A percentile compares a stretch with the other conserved stretches of the same genome.
These are phyloP conservation scores for Melopsittacus undulatus DNA, from an alignment of 2,797 vertebrate species.

Conservation along the genomic window DNA sequence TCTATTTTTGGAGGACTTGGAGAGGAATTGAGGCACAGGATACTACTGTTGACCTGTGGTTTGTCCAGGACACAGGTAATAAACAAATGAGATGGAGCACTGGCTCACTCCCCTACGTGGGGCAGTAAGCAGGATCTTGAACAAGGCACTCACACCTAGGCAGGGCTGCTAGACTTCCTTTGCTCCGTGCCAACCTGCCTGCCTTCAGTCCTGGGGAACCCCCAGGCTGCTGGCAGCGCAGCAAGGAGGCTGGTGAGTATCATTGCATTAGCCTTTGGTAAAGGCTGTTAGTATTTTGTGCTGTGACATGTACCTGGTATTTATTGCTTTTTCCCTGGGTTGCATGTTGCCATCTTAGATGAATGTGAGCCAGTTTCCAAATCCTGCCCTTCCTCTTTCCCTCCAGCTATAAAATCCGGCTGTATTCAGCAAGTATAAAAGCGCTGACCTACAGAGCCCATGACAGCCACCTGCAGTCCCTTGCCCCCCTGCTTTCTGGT, in stretches of 20 bases:
- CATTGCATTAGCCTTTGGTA: background rate
- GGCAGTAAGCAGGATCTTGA: background rate
- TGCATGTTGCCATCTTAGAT: background rate
- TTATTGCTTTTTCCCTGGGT: background rate
- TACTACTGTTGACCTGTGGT: background rate
- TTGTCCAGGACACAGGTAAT: background rate
- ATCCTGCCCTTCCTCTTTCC: background rate
- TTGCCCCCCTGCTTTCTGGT: background rate
- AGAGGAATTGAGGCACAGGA: background rate
- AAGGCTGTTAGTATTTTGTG: background rate
- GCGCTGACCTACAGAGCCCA: background rate
- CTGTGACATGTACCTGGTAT: background rate
- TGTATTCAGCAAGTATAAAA: slow-evolving; percentile 38
- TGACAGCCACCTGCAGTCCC: slow-evolving; percentile 22
- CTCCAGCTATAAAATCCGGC: background rate
- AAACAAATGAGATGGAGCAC: background rate
- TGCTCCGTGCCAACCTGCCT: background rate
- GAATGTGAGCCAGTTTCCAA: slow-evolving; percentile 17
- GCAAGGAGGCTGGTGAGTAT: background rate
- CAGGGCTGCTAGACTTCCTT: background rate
- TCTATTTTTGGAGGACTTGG: background rate
- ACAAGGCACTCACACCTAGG: background rate
- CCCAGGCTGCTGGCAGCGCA: background rate
- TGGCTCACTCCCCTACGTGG: background rate
- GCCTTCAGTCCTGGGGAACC: background rate